These are phyloP conservation scores for Eupithecia pulchellata DNA, from an alignment of 2,888 invertebrate genomes.

Conservation along the genomic window DNA sequence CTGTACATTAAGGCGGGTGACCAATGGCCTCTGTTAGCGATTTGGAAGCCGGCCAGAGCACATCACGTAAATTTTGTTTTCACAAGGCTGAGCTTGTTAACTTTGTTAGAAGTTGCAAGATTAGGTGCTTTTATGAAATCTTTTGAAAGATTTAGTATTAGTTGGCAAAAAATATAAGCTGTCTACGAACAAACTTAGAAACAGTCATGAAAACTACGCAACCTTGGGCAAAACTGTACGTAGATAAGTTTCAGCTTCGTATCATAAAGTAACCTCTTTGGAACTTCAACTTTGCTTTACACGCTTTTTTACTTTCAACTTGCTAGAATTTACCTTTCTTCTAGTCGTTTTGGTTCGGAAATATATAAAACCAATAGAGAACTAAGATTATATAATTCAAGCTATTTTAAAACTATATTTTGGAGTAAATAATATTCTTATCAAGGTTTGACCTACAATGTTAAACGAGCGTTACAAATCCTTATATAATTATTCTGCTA, in stretches of 20 bases:
- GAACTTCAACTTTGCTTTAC: background rate
- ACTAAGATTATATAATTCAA: no score
- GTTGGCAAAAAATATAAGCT: background rate
- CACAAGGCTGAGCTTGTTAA: conserved; percentile 22
- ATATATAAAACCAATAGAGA: background rate
- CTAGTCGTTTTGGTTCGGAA: background rate
- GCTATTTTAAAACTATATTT: no score
- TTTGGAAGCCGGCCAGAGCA: conserved; percentile 33
- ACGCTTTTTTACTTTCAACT: background rate
- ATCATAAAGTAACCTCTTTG: background rate
- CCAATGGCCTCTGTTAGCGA: conserved; percentile 34
- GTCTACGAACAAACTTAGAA: background rate
- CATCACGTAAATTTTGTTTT: conserved; percentile 38
- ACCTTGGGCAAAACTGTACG: background rate
- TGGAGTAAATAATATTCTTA: no score
- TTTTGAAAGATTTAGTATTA: background rate
- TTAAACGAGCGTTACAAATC: no score
- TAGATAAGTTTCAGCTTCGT: background rate
- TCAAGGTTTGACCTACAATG: no score
- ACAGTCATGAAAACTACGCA: background rate
- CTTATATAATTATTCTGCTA: no score
- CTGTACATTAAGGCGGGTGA: conserved; percentile 36
- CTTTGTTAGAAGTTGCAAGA: background rate
- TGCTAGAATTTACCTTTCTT: background rate
- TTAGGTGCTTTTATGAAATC: background rate